Base-by-base conservation (phyloP, 2,113 vertebrate species). In the Merops nubicus region DNA sequence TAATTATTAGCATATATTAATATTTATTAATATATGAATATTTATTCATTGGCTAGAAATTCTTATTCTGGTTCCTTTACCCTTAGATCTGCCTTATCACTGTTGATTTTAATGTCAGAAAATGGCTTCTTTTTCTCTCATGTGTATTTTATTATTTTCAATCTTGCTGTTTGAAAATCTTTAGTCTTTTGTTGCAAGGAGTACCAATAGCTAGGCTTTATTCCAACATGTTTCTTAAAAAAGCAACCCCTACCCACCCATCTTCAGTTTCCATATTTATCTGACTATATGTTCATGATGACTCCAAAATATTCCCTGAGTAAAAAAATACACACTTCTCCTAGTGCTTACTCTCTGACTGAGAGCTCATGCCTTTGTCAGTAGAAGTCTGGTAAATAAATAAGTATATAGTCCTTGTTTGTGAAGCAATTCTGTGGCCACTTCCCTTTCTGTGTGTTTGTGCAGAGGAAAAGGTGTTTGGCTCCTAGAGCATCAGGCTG, bases 171-270 rank as follows among this genome's bases (percentile, higher is more conserved):
- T 57, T 63, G 7, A 12, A 64, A 50, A 26, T 7, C 12, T 78
- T 50, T 28, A 33, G 57, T 56, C 4, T 36, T 22, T 70, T 57
- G 25, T 69, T 84, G 17, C 6, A 84, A 50, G 31, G 26, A 63
- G 22, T 33, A 56, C 20, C 20, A 77, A 29, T 42, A 68, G 20
- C 16, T 36, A 77, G 38, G 6, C 8, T 76, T 69, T 9, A 43
- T 84, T 54, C 16, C 28, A 50, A 36, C 69, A 8, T 34, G 62
- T 42, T 84, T 26, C 21, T 76, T 78, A 11, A 33, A 64, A 70
- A 62, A 31, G 53, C 16, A 48, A 48, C 23, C 5, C 0, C 7
- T 11, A n/a, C n/a, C n/a, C n/a, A n/a, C 4, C 48, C 15, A 6
- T 20, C 0, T 57, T 64, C 28, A 20, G 9, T 51, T 75, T 50